Percentiles rank a stretch among this genome's conserved stretches.
Conservation (phyloP, 2,797 vertebrate species). For the Acanthis flammea region DNA sequence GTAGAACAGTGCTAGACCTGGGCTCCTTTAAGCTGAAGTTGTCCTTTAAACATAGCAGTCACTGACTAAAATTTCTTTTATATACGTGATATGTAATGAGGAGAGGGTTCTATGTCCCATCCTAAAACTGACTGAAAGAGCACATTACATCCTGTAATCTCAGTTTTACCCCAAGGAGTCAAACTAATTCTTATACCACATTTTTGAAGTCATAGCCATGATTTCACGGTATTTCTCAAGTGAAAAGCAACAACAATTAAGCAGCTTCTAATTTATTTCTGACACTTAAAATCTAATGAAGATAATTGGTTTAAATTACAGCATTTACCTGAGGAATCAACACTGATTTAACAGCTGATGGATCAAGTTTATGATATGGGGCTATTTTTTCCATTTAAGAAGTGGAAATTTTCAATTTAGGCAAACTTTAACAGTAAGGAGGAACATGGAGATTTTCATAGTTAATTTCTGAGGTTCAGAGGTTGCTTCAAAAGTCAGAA, state of each 20-base stretch:
- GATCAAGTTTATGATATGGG: background rate
- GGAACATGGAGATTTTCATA: background rate
- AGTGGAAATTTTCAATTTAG: background rate
- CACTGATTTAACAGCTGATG: background rate
- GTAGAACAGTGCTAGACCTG: background rate
- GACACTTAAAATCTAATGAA: slow-evolving; percentile 10
- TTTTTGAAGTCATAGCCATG: background rate
- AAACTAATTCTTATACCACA: background rate
- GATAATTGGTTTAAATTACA: slow-evolving; percentile 28
- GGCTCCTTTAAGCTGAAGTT: background rate
- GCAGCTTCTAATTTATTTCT: slow-evolving; percentile 6
- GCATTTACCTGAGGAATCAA: slow-evolving; percentile 11
- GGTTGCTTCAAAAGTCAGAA: background rate
- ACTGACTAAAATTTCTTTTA: background rate
- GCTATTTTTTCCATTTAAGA: background rate
- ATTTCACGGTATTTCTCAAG: background rate
- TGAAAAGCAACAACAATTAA: background rate
- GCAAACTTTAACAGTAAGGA: background rate
- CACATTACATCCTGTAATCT: background rate
- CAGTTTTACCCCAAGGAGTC: background rate
- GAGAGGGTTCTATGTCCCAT: background rate
- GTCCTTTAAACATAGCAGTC: background rate
- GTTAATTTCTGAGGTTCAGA: background rate
- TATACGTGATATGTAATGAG: background rate
- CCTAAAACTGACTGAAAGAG: background rate